phyloP scores from a whole-genome alignment of 2,888 invertebrate genomes.

The Callyntrura guangdongensis region DNA sequence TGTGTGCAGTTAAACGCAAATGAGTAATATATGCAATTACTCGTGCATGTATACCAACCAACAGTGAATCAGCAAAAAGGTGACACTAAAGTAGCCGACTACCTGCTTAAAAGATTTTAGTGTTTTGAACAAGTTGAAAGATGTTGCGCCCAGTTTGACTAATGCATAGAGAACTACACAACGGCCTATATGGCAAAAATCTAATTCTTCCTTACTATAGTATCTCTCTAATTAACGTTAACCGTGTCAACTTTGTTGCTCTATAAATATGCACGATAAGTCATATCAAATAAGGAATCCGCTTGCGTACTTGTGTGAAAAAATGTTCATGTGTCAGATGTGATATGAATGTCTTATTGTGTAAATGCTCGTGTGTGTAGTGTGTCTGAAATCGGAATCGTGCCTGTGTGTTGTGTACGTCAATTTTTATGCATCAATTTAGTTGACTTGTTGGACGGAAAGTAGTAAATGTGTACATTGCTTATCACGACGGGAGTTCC shows the following conservation, averaged over 20 bases:
- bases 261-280: conserved; percentile 25
- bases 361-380: not conserved
- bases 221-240: conserved; percentile 20
- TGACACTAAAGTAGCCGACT: not conserved
- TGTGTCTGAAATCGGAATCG: not conserved
- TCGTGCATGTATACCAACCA: not conserved
- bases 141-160: conserved; percentile 20
- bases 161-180: not conserved
- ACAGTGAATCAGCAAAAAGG: not conserved
- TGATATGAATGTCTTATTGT: not conserved
- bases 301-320: not conserved
- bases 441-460: conserved; percentile 22
- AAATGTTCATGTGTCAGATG: conserved; percentile 13
- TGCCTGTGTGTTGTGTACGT: not conserved
- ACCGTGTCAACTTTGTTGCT: conserved; percentile 44
- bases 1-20: too few species aligned
- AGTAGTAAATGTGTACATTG: conserved; percentile 49
- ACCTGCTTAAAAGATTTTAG: conserved; percentile 13
- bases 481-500: conserved; percentile 77
- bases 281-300: conserved; percentile 5
- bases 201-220: not conserved
- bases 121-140: not conserved
- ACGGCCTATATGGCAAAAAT: not conserved
- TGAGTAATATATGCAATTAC: not conserved
- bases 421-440: not conserved